A percentile compares a stretch with the other conserved stretches of the same genome.
These are phyloP conservation scores for Oreonectes daqikongensis DNA, from an alignment of 2,797 vertebrate genomes.

Conservation along the genomic window DNA sequence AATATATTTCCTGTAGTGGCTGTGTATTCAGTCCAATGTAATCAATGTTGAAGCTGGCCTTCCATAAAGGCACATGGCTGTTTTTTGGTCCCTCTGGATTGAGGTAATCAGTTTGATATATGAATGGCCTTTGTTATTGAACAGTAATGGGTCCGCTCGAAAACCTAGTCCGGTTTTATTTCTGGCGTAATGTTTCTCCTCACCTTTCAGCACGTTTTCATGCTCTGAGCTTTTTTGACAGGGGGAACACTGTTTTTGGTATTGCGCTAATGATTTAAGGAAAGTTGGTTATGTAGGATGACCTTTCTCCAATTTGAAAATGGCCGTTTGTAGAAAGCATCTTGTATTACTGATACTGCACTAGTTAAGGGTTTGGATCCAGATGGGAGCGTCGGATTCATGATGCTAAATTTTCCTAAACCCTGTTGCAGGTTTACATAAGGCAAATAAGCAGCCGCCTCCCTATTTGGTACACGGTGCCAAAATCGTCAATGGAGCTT, in stretches of 20 bases:
- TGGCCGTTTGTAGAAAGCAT: slow-evolving; percentile 10
- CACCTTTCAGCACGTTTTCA: slow-evolving; percentile 36
- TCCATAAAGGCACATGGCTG: slow-evolving; percentile 51
- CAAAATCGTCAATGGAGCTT: slow-evolving; percentile 98
- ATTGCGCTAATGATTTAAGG: slow-evolving; percentile 43
- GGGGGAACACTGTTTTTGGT: not conserved
- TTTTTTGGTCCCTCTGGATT: slow-evolving; percentile 47
- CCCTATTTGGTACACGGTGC: slow-evolving; percentile 94
- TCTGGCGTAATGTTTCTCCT: slow-evolving; percentile 32
- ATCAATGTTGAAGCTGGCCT: slow-evolving; percentile 57
- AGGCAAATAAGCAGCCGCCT: slow-evolving; percentile 92
- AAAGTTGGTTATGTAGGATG: slow-evolving; percentile 16
- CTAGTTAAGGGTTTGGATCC: slow-evolving; percentile 27
- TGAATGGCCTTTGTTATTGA: slow-evolving; percentile 59
- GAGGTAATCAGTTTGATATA: slow-evolving; percentile 59
- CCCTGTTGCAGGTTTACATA: slow-evolving; percentile 87
- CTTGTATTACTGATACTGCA: slow-evolving; percentile 18
- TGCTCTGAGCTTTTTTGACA: slow-evolving; percentile 48
- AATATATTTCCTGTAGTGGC: slow-evolving; percentile 65
- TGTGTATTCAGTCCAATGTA: slow-evolving; percentile 62
- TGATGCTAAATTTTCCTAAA: slow-evolving; percentile 12
- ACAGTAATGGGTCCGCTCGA: slow-evolving; percentile 54
- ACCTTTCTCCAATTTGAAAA: slow-evolving; percentile 39
- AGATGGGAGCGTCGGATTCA: not conserved
- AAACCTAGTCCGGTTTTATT: slow-evolving; percentile 45